Evolutionary conservation across 2,113 vertebrate genomes (phyloP), one percentile per base, ranked within the genome.

Genomic region (Mystacornis crossleyi): DNA sequence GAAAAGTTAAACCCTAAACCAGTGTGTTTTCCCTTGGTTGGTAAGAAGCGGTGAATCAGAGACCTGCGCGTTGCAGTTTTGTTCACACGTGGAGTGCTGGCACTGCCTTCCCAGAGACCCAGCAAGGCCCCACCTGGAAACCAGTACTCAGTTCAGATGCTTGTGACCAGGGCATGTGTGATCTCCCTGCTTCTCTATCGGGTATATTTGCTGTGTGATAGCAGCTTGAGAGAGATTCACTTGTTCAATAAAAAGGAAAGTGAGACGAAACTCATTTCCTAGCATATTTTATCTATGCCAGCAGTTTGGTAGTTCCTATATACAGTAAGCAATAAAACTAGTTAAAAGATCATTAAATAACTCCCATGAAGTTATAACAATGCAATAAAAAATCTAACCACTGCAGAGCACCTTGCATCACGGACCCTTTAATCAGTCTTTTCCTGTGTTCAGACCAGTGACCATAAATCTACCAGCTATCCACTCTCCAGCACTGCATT

Each of bases 311-410:
- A 28, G 40, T 92, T 86, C 69, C 89, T 89, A 54, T 83, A 74
- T 90, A 84, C 58, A 78, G 42, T 66, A 85, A 93, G 66, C 60
- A 93, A 77, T 95, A 96, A 95, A 97, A 95, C 82, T 81, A 93
- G 81, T 96, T 95, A 90, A 89, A 95, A 95, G 75, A 83, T 90
- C 75, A 90, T 93, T 92, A 95, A 91, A 86, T 88, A 93, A 94
- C 64, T 90, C 73, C 55, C 26, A 62, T 81, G 82, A 94, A 96
- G 73, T 60, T 93, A 65, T 86, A 94, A 90, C 53, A 94, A 85
- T 38, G 73, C 86, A 86, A 86, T 93, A 75, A 97, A 86, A 93
- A 75, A 58, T n/a, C 53, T 70, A 87, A 45, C 79, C 51, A 85
- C 50, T 38, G 43, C 24, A 61, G 58, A 62, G 55, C 62, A 67